Conservation (phyloP, 2,113 vertebrate genomes). For the Pantherophis guttatus region DNA sequence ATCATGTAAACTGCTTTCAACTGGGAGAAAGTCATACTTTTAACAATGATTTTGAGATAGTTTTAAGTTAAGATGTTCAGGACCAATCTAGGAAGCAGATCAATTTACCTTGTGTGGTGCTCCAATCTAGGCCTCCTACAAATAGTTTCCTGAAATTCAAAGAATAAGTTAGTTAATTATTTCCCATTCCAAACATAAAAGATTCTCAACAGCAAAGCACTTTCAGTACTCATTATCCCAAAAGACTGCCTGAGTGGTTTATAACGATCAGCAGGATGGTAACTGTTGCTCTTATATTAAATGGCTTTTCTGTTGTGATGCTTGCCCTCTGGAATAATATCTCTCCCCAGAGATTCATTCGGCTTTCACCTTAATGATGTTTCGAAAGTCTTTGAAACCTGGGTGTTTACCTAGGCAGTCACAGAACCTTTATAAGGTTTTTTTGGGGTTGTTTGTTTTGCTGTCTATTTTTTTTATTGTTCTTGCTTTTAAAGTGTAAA, state of each 20-base stretch:
- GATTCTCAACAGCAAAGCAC: not conserved
- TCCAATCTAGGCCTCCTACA: conserved; percentile 98
- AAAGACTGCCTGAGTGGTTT: not conserved
- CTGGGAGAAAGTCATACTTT: not conserved
- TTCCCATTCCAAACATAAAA: not conserved
- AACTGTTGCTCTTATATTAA: not conserved
- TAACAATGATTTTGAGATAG: not conserved
- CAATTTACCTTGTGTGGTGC: conserved; percentile 92
- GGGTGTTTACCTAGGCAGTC: not conserved
- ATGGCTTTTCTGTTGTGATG: not conserved
- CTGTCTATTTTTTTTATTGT: not conserved
- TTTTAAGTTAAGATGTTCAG: not conserved
- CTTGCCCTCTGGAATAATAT: not conserved
- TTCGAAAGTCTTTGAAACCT: not conserved
- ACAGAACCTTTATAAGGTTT: not conserved
- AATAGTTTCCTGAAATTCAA: conserved; percentile 90
- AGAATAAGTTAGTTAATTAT: conserved; percentile 36
- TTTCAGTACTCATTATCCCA: not conserved
- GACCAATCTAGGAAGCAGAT: not conserved
- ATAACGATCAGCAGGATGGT: not conserved
- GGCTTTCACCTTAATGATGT: not conserved
- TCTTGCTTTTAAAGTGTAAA: not conserved
- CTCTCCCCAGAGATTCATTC: not conserved
- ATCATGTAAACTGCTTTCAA: not conserved
- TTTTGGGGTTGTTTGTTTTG: not conserved